Base-by-base conservation (phyloP, 30 jellyfish, hydroid and myxozoan genomes). In the Pseudorhiza aurosa region DNA sequence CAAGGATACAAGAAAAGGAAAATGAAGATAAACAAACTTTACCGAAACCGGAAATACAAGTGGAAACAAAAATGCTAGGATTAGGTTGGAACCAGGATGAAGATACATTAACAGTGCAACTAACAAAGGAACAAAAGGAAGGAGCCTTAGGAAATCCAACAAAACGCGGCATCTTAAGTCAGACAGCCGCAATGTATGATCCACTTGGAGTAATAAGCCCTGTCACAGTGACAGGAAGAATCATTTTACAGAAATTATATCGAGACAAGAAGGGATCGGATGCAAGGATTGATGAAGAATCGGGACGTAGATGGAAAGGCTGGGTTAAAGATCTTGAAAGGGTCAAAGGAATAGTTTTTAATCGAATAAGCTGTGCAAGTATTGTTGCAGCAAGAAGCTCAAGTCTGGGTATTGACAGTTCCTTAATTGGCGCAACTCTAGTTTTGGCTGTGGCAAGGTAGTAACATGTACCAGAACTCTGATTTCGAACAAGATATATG, bases 61-160 rank as follows among this genome's bases (percentile, higher is more conserved):
- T n/a, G n/a, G 79, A 15, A 46, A 22, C 63, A n/a, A 51, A 72
- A 45, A 58, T 72, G 1, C 27, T n/a, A n/a, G n/a, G n/a, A n/a
- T n/a, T n/a, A n/a, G n/a, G n/a, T n/a, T n/a, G n/a, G n/a, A n/a
- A n/a, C n/a, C n/a, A n/a, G n/a, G n/a, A n/a, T n/a, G n/a, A n/a
- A n/a, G n/a, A n/a, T n/a, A n/a, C n/a, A n/a, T 72, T 68, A 33
- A 69, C 35, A 31, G n/a, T 68, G 12, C 72, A 68, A 39, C 42
- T 68, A 8, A 17, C 33, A 15, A 68, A 42, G 21, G 50, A n/a
- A n/a, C n/a, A 24, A n/a, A 68, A 44, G 17, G 29, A 12, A 11
- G n/a, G 29, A 19, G 70, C 14, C 40, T 15, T 35, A 10, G 18
- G 21, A 24, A 21, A 30, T 9, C 44, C 29, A 15, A 37, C n/a